Conservation (phyloP, 2,113 vertebrate species). For the Alces alces region DNA sequence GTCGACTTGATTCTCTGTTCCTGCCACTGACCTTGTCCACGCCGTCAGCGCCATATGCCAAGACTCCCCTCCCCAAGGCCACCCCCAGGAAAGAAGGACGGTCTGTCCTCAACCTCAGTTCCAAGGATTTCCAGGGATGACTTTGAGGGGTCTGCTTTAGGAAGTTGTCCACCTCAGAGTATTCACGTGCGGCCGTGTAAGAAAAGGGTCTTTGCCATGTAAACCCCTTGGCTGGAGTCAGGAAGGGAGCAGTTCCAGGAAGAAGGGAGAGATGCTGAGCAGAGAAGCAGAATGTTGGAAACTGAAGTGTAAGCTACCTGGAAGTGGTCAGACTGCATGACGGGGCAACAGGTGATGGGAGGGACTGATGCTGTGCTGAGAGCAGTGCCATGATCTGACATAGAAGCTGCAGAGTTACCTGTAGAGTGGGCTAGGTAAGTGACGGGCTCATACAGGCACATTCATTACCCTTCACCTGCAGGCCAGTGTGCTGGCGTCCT, state of each 20-base stretch:
- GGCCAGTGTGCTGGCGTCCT: background rate
- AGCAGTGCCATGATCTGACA: background rate
- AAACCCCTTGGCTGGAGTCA: background rate
- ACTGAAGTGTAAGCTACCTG: background rate
- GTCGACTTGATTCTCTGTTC: background rate
- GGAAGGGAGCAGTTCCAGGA: background rate
- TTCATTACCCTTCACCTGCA: no score
- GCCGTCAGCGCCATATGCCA: background rate
- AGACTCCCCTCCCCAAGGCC: background rate
- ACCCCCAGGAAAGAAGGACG: background rate
- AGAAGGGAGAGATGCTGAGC: background rate
- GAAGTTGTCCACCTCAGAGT: background rate
- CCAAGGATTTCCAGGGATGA: background rate
- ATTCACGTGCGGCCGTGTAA: background rate
- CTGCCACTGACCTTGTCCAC: background rate
- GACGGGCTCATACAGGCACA: background rate
- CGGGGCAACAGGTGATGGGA: no score
- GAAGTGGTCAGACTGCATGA: background rate
- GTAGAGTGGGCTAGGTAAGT: background rate
- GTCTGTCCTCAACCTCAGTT: background rate
- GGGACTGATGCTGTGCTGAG: background rate
- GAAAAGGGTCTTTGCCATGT: background rate
- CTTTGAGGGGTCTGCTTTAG: background rate
- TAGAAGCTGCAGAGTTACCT: no score
- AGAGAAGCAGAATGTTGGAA: background rate